phyloP scores from a whole-genome alignment of 2,797 vertebrate species.

The Macropus fuliginosus region DNA sequence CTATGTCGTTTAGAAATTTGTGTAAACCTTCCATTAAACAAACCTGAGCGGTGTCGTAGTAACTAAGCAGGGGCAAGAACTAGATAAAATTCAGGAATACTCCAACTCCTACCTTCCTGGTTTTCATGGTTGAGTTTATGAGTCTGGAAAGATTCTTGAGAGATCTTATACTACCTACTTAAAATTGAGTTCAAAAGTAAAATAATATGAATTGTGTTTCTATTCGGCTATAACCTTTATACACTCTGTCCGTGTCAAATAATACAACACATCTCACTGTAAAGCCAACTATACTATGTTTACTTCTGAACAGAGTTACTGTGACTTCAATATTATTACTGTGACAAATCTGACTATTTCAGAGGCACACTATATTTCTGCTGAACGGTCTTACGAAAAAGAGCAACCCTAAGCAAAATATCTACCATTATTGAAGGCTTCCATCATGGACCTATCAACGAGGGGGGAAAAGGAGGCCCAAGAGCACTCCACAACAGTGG shows the following conservation, averaged over 20 bases:
- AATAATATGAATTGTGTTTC: not conserved
- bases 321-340: not conserved
- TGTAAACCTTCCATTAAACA: constrained; percentile 36
- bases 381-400: not conserved
- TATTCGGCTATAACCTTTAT: not conserved
- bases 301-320: not conserved
- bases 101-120: not conserved
- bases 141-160: not conserved
- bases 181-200: not conserved
- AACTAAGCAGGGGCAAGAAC: not conserved
- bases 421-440: not conserved
- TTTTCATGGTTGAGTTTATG: not conserved
- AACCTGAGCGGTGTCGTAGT: not conserved
- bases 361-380: not conserved
- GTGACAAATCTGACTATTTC: not conserved
- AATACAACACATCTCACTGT: not conserved
- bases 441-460: not conserved
- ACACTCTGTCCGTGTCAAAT: not conserved
- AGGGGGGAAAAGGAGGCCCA: not conserved
- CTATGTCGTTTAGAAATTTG: not conserved
- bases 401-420: not conserved
- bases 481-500: not conserved
- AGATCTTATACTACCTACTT: not conserved
- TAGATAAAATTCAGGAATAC: not conserved
- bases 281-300: not conserved